Base-by-base conservation (phyloP, 2,113 vertebrate species). In the Embiotoca jacksoni region DNA sequence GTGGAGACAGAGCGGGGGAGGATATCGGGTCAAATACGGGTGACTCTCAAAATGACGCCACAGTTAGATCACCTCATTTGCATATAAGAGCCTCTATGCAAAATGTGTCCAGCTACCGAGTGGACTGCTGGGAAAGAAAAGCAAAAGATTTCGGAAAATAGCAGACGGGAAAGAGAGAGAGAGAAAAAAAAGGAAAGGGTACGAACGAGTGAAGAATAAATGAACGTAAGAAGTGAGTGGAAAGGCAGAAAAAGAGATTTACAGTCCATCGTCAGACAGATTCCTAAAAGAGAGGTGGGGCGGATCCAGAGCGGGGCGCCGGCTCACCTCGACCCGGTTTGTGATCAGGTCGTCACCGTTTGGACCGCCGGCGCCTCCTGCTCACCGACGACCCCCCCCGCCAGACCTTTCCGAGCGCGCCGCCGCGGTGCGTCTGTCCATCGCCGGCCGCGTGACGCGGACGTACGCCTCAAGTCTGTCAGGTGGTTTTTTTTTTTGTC, bases 251-350 rank as follows among this genome's bases (percentile, higher is more conserved):
- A 72, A 49, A 46, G 23, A 65, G 71, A 85, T 85, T 75, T 82
- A 78, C 55, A 88, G 86, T 85, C 69, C 61, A 54, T 81, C 74
- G 59, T 68, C 46, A 47, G 72, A 75, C 59, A 15, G 44, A 58
- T 68, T 67, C 37, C 56, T 66, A 47, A 55, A 61, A 58, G 55
- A 65, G 41, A 60, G 37, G 23, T 23, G 23, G 78, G 66, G 54
- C 32, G 9, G 72, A 77, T 79, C 75, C 78, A 56, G 76, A 72
- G 72, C 75, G 31, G 65, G 23, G 82, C 58, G 13, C 52, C 9
- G 39, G 54, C 75, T 83, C 80, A 33, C 67, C 75, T 79, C 68
- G 11, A 47, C 62, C 84, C 53, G 62, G 23, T 23, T 32, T 60
- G 65, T 52, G 73, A 72, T 69, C 16, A 23, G 62, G 69, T 82